These are phyloP conservation scores for Macaria notata DNA, from an alignment of 2,888 invertebrate species.

Conservation along the genomic window DNA sequence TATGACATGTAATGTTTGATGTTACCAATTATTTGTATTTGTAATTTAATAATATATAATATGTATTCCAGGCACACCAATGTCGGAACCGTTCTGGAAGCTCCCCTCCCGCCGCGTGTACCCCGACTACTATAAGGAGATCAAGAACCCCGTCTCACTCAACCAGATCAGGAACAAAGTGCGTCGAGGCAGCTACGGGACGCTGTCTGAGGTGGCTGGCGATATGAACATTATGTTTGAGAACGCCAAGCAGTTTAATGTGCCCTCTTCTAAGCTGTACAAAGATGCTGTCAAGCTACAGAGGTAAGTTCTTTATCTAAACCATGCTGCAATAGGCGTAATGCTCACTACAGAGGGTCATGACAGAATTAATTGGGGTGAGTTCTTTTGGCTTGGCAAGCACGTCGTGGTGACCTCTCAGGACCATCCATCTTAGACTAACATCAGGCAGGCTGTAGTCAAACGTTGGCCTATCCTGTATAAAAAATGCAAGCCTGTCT, in stretches of 20 bases:
- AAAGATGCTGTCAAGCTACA: conserved; percentile 93
- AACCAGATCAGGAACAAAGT: conserved; percentile 94
- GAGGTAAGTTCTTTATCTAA: conserved; percentile 65
- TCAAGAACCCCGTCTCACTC: conserved; percentile 96
- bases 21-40: too few relatives aligned
- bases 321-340: too few relatives aligned
- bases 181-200: conserved; percentile 91
- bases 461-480: too few relatives aligned
- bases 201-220: conserved; percentile 93
- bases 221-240: conserved; percentile 98
- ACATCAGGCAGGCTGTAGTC: too few relatives aligned
- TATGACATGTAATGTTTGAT: too few relatives aligned
- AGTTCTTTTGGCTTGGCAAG: too few relatives aligned
- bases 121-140: conserved; percentile 98
- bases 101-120: conserved; percentile 95
- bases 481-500: too few relatives aligned
- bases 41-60: too few relatives aligned
- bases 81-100: conserved; percentile 96
- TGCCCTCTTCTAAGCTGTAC: conserved; percentile 89
- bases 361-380: too few relatives aligned
- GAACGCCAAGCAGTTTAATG: conserved; percentile 95
- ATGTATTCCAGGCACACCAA: conserved; percentile 84
- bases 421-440: too few relatives aligned
- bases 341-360: too few relatives aligned
- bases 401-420: too few relatives aligned